Conservation (phyloP, 53 echinoderm and acorn worm species). For the Apostichopus leukothele region DNA sequence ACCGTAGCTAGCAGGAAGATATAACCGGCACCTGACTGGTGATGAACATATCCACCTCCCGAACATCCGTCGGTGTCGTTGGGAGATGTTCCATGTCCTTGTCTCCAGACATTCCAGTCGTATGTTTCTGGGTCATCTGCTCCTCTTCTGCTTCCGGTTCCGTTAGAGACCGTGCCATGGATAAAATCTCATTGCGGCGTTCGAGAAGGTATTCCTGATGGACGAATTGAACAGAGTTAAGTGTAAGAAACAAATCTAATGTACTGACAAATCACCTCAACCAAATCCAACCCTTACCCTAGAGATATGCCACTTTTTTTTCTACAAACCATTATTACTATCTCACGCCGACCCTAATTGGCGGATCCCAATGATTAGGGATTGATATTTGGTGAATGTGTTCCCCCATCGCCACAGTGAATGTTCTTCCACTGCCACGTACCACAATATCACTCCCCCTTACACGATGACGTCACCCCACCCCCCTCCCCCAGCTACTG, state of each 20-base stretch:
- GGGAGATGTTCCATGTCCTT: conserved; percentile 34
- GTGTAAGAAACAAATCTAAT: neutral
- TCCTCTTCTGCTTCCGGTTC: neutral
- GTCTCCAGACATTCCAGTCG: neutral
- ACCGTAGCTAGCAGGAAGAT: neutral
- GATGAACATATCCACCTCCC: conserved; percentile 32
- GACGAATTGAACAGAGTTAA: neutral
- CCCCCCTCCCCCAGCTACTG: no score
- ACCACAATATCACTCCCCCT: no score
- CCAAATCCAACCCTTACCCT: no score
- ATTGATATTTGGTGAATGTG: no score
- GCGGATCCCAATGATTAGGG: no score
- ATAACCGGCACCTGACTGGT: conserved; percentile 16
- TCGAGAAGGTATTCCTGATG: conserved; percentile 28
- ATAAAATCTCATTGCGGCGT: conserved; percentile 8
- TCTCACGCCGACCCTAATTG: no score
- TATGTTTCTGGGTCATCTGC: neutral
- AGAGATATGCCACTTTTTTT: no score
- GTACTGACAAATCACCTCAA: no score
- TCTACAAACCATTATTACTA: neutral
- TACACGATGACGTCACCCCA: no score
- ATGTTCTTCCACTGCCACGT: no score
- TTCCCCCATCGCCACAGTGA: no score
- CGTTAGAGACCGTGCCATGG: conserved; percentile 12
- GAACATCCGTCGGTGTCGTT: conserved; percentile 38